These are phyloP conservation scores for Gnatocerus cornutus DNA, from an alignment of 2,888 invertebrate genomes.

Conservation along the genomic window DNA sequence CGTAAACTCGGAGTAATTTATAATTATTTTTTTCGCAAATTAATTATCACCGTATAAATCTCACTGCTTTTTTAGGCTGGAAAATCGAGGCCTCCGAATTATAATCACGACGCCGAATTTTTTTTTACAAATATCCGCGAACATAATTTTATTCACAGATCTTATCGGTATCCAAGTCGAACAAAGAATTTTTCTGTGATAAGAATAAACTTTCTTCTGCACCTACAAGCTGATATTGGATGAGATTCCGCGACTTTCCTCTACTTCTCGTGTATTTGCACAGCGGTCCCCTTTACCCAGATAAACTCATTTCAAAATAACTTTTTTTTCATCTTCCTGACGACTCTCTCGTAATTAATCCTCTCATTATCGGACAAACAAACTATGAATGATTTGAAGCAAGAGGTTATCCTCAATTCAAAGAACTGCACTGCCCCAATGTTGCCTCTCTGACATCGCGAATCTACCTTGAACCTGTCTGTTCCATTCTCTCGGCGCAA, in stretches of 20 bases:
- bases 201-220: too few species aligned
- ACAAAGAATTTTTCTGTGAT: too few species aligned
- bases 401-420: constrained; percentile 27
- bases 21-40: too few species aligned
- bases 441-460: constrained; percentile 24
- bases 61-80: too few species aligned
- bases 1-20: too few species aligned
- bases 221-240: too few species aligned
- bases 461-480: constrained; percentile 25
- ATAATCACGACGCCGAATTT: too few species aligned
- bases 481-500: not conserved
- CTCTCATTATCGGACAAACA: constrained; percentile 4
- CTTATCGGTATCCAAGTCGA: too few species aligned
- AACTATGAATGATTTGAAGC: constrained; percentile 1
- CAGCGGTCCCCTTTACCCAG: constrained; percentile 2
- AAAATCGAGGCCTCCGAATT: too few species aligned
- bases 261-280: not conserved
- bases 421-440: constrained; percentile 21
- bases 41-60: too few species aligned
- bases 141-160: too few species aligned
- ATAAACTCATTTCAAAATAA: constrained; percentile 16
- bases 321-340: constrained; percentile 13
- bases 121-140: too few species aligned
- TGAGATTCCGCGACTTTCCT: not conserved
- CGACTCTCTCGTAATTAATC: constrained; percentile 10